These are phyloP conservation scores for Diploptera punctata DNA, from an alignment of 2,888 invertebrate species.

Conservation along the genomic window DNA sequence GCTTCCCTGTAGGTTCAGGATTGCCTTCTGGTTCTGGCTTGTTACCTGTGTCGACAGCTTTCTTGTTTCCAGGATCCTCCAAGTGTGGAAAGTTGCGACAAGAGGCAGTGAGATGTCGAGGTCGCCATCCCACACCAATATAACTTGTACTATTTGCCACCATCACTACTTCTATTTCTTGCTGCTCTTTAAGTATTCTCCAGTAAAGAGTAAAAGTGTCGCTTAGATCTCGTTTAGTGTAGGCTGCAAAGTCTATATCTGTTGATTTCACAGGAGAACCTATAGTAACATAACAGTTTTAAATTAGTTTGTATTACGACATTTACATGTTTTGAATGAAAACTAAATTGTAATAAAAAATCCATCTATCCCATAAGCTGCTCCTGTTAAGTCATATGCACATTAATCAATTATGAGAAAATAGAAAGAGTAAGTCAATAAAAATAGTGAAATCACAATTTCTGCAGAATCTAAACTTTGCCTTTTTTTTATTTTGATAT, in stretches of 20 bases:
- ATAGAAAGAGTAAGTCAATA: too few species aligned
- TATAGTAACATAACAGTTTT: too few species aligned
- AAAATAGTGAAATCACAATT: too few species aligned
- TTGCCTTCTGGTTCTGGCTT: conserved; percentile 46
- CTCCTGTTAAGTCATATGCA: too few species aligned
- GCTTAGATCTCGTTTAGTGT: conserved; percentile 74
- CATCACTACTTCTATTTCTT: conserved; percentile 88
- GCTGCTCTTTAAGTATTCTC: conserved; percentile 79
- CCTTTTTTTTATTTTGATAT: too few species aligned
- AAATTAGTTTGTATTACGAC: too few species aligned
- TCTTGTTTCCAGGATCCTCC: conserved; percentile 52
- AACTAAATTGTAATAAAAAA: too few species aligned
- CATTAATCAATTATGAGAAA: too few species aligned
- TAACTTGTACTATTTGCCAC: conserved; percentile 89
- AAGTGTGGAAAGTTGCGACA: conserved; percentile 84
- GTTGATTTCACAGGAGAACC: conserved; percentile 78
- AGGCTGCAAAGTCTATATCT: conserved; percentile 72
- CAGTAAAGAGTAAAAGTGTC: conserved; percentile 82
- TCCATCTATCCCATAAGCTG: too few species aligned
- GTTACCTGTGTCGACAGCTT: conserved; percentile 47
- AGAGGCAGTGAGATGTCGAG: conserved; percentile 71
- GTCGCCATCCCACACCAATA: conserved; percentile 92
- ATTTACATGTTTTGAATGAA: too few species aligned
- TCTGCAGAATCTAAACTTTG: too few species aligned
- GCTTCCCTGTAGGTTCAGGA: conserved; percentile 48